phyloP scores from a whole-genome alignment of 2,888 invertebrate species.

The Chromoteleia sp. region DNA sequence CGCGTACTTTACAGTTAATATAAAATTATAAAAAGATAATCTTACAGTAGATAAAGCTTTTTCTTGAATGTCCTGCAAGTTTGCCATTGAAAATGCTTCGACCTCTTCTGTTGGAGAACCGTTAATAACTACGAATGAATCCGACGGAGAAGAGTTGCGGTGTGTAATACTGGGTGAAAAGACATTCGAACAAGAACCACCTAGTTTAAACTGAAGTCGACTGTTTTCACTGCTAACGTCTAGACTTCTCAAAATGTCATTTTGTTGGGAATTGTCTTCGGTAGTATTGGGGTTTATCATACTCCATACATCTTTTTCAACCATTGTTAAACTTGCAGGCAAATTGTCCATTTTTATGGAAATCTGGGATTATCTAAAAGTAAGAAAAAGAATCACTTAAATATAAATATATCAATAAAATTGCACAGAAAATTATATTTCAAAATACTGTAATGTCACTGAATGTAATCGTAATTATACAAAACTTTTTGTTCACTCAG shows the following conservation, averaged over 20 bases:
- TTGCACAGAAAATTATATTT: no score
- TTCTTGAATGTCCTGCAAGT: constrained; percentile 75
- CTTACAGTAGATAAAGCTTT: constrained; percentile 25
- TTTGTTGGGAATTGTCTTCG: constrained; percentile 8
- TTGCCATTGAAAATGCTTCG: constrained; percentile 75
- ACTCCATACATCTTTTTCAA: constrained; percentile 22
- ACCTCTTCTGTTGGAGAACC: constrained; percentile 77
- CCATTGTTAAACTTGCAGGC: not conserved
- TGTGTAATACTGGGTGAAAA: constrained; percentile 66
- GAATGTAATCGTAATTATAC: no score
- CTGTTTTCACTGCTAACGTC: constrained; percentile 62
- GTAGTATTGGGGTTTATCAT: not conserved
- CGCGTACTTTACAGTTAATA: no score
- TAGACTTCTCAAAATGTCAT: not conserved
- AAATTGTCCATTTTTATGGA: no score
- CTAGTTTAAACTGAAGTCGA: constrained; percentile 75
- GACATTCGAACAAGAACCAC: constrained; percentile 73
- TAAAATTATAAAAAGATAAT: constrained; percentile 1
- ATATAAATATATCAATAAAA: no score
- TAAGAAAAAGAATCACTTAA: no score
- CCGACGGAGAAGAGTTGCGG: constrained; percentile 73
- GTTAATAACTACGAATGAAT: constrained; percentile 81
- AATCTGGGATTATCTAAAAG: no score
- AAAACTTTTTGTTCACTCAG: no score
- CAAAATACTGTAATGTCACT: no score